These are phyloP conservation scores for Microctonus brassicae DNA, from an alignment of 2,888 invertebrate genomes.

Conservation along the genomic window DNA sequence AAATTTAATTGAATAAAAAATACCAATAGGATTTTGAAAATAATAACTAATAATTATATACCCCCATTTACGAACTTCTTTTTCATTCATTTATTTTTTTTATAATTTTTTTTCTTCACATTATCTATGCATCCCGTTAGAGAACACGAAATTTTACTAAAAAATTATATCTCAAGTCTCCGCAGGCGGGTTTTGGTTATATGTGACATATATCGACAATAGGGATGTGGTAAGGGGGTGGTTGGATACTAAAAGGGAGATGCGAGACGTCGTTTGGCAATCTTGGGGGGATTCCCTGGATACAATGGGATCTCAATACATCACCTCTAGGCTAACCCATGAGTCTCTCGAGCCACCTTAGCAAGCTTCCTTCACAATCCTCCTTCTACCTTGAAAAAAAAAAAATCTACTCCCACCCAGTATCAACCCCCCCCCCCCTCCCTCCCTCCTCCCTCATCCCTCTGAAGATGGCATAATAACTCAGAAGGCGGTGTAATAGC, in stretches of 20 bases:
- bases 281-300: constrained; percentile 69
- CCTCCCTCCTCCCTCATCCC: constrained; percentile 38
- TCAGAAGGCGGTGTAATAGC: constrained; percentile 67
- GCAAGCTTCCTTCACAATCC: constrained; percentile 41
- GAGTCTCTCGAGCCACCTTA: constrained; percentile 34
- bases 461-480: constrained; percentile 67
- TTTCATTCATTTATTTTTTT: too few species aligned
- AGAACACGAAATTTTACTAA: not conserved
- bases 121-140: not conserved
- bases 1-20: too few species aligned
- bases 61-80: too few species aligned
- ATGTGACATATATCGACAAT: constrained; percentile 19
- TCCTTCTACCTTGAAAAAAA: constrained; percentile 26
- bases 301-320: constrained; percentile 71
- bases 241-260: constrained; percentile 36
- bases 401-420: constrained; percentile 45
- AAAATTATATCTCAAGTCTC: constrained; percentile 23
- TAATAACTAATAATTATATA: too few species aligned
- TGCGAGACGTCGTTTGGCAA: constrained; percentile 68
- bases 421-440: constrained; percentile 27
- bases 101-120: constrained; percentile 26
- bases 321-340: constrained; percentile 66
- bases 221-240: not conserved
- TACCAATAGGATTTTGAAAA: too few species aligned
- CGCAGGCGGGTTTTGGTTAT: constrained; percentile 1